A percentile compares a stretch with the other conserved stretches of the same genome.
phyloP scores from a whole-genome alignment of 2,113 vertebrate species.

The Sakesphorus luctuosus region DNA sequence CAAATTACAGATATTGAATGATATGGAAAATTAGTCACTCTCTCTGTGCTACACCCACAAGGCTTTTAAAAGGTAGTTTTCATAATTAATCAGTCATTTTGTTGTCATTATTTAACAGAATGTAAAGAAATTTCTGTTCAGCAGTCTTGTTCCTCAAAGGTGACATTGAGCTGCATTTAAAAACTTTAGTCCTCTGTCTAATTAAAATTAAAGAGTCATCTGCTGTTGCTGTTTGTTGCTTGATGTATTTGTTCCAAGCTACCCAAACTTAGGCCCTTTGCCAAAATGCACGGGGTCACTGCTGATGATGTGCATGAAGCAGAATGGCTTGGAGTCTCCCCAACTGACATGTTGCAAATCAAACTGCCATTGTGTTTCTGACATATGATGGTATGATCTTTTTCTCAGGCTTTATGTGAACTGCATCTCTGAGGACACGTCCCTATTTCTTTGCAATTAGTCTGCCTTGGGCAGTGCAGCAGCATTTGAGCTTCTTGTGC shows the following conservation, averaged over 20 bases:
- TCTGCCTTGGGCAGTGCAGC: not conserved
- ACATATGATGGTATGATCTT: not conserved
- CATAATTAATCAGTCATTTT: slow-evolving; percentile 80
- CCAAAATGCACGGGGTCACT: not conserved
- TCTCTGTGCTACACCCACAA: slow-evolving; percentile 64
- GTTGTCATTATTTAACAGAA: slow-evolving; percentile 74
- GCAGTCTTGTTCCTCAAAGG: slow-evolving; percentile 36
- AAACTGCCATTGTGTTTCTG: not conserved
- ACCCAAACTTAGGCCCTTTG: not conserved
- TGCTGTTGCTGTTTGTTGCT: slow-evolving; percentile 43
- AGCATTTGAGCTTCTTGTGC: not conserved
- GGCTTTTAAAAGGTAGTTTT: slow-evolving; percentile 76
- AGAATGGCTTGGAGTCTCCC: not conserved
- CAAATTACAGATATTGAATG: slow-evolving; percentile 72
- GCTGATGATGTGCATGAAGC: not conserved
- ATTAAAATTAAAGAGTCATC: slow-evolving; percentile 37
- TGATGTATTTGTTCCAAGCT: not conserved
- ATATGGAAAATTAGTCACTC: slow-evolving; percentile 79
- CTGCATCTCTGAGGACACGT: not conserved
- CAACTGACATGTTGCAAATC: not conserved
- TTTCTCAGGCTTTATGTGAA: not conserved
- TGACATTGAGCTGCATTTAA: slow-evolving; percentile 56
- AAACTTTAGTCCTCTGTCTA: slow-evolving; percentile 35
- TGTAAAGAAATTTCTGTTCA: slow-evolving; percentile 68
- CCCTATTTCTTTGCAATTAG: not conserved